Conservation (phyloP, 1,140 invertebrate genomes). For the Branchinecta lindahli region DNA sequence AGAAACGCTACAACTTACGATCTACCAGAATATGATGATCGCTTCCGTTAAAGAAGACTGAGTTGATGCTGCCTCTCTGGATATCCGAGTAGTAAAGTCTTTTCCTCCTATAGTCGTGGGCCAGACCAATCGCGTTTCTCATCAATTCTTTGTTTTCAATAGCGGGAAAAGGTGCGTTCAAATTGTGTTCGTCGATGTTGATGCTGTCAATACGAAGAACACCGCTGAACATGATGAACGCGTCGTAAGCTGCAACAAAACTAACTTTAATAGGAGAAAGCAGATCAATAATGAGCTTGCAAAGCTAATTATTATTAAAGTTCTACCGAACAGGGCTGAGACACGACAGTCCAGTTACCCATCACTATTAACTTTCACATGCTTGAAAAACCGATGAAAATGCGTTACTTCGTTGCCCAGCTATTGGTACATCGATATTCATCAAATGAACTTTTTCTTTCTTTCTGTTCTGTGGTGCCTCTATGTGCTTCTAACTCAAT, state of each 20-base stretch:
- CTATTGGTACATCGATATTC: too few relatives aligned
- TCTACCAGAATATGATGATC: conserved; percentile 49
- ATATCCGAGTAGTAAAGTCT: conserved; percentile 75
- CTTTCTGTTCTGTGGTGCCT: too few relatives aligned
- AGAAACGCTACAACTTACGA: conserved; percentile 34
- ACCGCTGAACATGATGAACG: conserved; percentile 57
- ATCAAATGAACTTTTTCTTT: too few relatives aligned
- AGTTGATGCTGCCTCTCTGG: conserved; percentile 61
- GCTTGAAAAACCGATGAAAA: too few relatives aligned
- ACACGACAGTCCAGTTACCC: too few relatives aligned
- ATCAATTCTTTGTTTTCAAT: conserved; percentile 52
- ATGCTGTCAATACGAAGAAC: conserved; percentile 57
- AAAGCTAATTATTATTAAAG: too few relatives aligned
- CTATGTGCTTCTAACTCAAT: too few relatives aligned
- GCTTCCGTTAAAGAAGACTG: conserved; percentile 64
- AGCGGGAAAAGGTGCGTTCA: conserved; percentile 56
- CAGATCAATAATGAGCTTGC: not conserved
- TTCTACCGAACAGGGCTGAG: too few relatives aligned
- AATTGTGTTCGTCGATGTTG: conserved; percentile 47
- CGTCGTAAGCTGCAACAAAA: conserved; percentile 44
- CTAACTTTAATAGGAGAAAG: conserved; percentile 13
- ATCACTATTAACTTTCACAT: conserved; percentile 13
- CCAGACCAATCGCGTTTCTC: conserved; percentile 66
- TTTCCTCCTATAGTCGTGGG: conserved; percentile 53
- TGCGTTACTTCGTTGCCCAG: too few relatives aligned